Conservation (phyloP, 2,113 vertebrate species). For the Laticauda laticaudata region DNA sequence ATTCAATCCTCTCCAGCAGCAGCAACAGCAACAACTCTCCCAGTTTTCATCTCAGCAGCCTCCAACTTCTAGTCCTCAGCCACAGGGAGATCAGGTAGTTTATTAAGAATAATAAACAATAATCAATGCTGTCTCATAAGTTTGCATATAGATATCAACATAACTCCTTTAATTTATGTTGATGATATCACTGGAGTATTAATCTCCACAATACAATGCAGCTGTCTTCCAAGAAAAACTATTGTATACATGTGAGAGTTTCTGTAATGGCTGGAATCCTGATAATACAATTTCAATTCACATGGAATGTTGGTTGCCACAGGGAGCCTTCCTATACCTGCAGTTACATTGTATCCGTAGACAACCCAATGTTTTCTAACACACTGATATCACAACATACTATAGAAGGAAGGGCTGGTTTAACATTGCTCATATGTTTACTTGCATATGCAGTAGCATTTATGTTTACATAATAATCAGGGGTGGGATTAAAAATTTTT, state of each 20-base stretch:
- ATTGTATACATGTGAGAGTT: not conserved
- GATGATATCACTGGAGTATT: not conserved
- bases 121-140: not conserved
- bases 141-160: not conserved
- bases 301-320: not conserved
- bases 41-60: conserved; percentile 82
- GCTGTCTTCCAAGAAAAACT: not conserved
- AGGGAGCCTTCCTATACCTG: not conserved
- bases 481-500: too few relatives aligned
- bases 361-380: not conserved
- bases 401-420: not conserved
- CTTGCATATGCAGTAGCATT: not conserved
- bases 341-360: not conserved
- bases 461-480: not conserved
- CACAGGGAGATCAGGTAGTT: conserved; percentile 80
- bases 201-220: not conserved
- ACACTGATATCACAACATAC: not conserved
- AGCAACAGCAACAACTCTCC: conserved; percentile 73
- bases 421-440: not conserved
- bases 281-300: not conserved
- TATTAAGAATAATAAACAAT: not conserved
- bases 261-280: not conserved
- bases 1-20: conserved; percentile 77
- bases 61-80: conserved; percentile 79
- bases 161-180: not conserved